Evolutionary conservation across 1,140 invertebrate genomes (phyloP), one percentile per base, ranked within the genome.

Genomic region (Proctacanthus coquilletti): DNA sequence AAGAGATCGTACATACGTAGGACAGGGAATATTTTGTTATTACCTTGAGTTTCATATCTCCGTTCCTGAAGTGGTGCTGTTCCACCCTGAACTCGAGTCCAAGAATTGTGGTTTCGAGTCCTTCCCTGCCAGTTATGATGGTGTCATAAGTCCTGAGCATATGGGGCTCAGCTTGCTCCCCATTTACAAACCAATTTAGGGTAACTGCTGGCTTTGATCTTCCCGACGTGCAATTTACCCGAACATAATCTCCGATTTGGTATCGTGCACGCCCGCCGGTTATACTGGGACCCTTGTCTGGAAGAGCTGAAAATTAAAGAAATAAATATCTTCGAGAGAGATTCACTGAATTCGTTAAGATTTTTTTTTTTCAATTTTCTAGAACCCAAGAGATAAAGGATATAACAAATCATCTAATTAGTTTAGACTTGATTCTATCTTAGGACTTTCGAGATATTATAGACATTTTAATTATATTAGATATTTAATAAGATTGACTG

Each of bases 181-280:
- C 73, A 50, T 84, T 82, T 46, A 84, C 73, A 54, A 71, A 79
- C 80, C 80, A 84, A 14, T 63, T 66, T 19, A 83, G 64, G 27
- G 66, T 66, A n/a, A 77, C 74, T 8, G 77, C 70, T 27, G 79
- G 80, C 45, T 74, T 73, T 19, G 77, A 80, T 41, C 69, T 64
- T 2, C 66, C 66, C 10, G 75, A 77, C 11, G 74, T 77, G 54
- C 79, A 82, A 52, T 77, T 80, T 45, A 80, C 68, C 31, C 67
- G 57, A 4, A 80, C 74, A 39, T 62, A 62, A 42, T 80, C 77
- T 25, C 72, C 72, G 32, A 71, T 63, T 46, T 75, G 69, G 60
- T 80, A 80, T 19, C 74, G 66, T 9, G 70, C 64, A 38, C 65
- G 65, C 18, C 74, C 72, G 17, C 76, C 75, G 8, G 52, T 66